Evolutionary conservation across 2,113 vertebrate genomes (phyloP).

Genomic region (Neodontobutis hainanensis): DNA sequence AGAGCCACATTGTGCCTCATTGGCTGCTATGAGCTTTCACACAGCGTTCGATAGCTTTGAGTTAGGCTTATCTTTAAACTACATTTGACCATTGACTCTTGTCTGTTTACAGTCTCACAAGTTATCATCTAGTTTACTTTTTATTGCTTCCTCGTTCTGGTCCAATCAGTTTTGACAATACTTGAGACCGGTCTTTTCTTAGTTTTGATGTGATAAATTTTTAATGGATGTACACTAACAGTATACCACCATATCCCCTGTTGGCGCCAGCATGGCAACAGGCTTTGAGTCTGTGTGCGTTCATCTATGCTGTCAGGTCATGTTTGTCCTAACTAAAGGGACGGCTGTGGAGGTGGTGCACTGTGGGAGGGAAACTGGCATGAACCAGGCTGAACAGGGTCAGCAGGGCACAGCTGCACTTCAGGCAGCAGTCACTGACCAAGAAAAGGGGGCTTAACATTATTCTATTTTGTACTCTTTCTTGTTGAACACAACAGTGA

Average conservation of each 20-base stretch:
- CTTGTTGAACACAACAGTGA: no score
- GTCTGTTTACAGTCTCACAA: slow-evolving; percentile 1
- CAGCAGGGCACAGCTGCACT: slow-evolving; percentile 52
- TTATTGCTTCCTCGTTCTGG: neutral
- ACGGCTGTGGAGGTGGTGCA: slow-evolving; percentile 20
- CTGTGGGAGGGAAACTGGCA: slow-evolving; percentile 32
- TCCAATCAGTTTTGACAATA: slow-evolving; percentile 19
- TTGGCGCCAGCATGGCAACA: slow-evolving; percentile 46
- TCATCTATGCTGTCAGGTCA: slow-evolving; percentile 44
- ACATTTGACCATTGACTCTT: neutral
- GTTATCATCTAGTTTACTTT: neutral
- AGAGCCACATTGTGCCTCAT: neutral
- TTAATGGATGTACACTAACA: neutral
- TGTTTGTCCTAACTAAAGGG: slow-evolving; percentile 33
- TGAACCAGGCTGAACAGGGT: slow-evolving; percentile 46
- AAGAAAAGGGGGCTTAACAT: no score
- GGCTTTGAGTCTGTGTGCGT: slow-evolving; percentile 18
- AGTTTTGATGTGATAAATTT: no score
- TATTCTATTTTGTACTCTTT: no score
- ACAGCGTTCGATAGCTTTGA: neutral
- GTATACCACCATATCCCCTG: neutral
- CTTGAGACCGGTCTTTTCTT: no score
- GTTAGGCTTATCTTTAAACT: slow-evolving; percentile 19
- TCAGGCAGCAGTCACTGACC: slow-evolving; percentile 32
- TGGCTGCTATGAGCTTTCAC: slow-evolving; percentile 11